Evolutionary conservation across 1,140 invertebrate species (phyloP), one percentile per base, ranked within the genome.

Genomic region (Lordiphosa stackelbergi): DNA sequence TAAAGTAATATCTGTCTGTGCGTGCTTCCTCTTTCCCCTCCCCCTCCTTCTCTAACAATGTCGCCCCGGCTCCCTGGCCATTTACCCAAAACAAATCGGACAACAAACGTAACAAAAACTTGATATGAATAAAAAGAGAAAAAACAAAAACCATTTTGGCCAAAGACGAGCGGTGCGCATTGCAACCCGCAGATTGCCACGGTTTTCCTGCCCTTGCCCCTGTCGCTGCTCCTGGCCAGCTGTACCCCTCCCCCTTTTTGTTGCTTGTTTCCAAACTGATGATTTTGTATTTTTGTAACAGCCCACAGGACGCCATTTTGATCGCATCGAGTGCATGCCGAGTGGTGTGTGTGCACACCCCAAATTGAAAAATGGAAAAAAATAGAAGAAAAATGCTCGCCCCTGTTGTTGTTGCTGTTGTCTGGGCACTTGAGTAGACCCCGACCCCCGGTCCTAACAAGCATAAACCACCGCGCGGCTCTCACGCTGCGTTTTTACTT

Each of bases 381-480:
- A 48, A 3, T 2, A 19, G 19, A 19, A 19, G 19, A 19, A 19
- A 19, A 19, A 19, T 19, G 31, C 46, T 5, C 12, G 24, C 42
- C 10, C 22, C 36, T 34, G 40, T 47, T 57, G 34, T 45, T 54
- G 58, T 37, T 56, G 34, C 40, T 51, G 58, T 56, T 58, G 52
- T 49, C 54, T 45, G 38, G 59, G 56, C 53, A 54, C 56, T 53
- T 60, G 63, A 52, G 61, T 38, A 7, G 34, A 24, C 19, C 48
- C 48, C 49, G 34, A 24, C 36, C 36, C 48, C 49, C 49, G 22
- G 53, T 61, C 53, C 63, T 70, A 70, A 70, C 66, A 70, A 66
- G 66, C 66, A 70, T 66, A 70, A 70, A 70, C 66, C 66, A 70
- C 63, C 63, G 63, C 64, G 56, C 40, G 47, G 61, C 66, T 69